These are phyloP conservation scores for Megalonaias nervosa DNA, from an alignment of 1,140 invertebrate genomes.

Conservation along the genomic window DNA sequence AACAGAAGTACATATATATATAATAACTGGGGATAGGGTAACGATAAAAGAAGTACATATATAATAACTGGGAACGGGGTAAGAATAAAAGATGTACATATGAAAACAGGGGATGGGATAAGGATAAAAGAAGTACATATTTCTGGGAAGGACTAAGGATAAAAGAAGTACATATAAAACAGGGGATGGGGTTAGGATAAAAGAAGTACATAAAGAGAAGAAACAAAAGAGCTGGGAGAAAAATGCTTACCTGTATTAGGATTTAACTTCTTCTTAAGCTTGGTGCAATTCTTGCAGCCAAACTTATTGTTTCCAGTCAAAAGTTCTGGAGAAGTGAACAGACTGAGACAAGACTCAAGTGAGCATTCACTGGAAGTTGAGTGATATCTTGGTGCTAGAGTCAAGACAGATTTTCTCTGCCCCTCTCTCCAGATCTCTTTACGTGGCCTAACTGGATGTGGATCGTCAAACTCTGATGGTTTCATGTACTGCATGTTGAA, in stretches of 20 bases:
- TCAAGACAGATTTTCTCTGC: conserved; percentile 50
- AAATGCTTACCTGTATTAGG: conserved; percentile 41
- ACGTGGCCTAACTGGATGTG: conserved; percentile 30
- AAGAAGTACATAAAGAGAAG: too few relatives aligned
- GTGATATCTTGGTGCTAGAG: conserved; percentile 75
- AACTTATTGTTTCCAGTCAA: conserved; percentile 94
- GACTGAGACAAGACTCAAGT: conserved; percentile 85
- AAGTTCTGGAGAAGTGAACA: conserved; percentile 91
- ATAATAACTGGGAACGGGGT: too few relatives aligned
- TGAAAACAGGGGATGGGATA: too few relatives aligned
- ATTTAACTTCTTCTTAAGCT: conserved; percentile 61
- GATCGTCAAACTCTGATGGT: background rate
- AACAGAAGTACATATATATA: too few relatives aligned
- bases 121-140: too few relatives aligned
- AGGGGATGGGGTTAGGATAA: too few relatives aligned
- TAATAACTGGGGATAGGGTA: too few relatives aligned
- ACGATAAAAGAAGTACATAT: too few relatives aligned
- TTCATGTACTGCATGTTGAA: conserved; percentile 4
- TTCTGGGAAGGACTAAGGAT: too few relatives aligned
- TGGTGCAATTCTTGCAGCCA: conserved; percentile 91
- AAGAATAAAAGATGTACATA: too few relatives aligned
- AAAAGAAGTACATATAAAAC: too few relatives aligned
- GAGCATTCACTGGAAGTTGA: conserved; percentile 84
- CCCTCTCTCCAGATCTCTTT: conserved; percentile 61
- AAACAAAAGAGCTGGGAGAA: too few relatives aligned